phyloP scores from a whole-genome alignment of 2,888 invertebrate genomes.

The Brachyptera risi region DNA sequence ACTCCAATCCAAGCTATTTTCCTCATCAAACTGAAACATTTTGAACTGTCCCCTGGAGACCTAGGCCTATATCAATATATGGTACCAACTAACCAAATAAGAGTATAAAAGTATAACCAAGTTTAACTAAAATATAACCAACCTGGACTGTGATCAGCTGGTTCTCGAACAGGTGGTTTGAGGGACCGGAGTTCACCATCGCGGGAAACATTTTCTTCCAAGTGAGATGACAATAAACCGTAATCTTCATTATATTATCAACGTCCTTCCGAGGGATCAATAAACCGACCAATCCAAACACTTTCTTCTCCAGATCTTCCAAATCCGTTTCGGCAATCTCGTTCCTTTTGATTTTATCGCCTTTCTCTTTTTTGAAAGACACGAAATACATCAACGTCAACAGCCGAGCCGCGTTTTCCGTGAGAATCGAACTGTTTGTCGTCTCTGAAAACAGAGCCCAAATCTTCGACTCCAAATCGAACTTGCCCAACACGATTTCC shows the following conservation, averaged over 20 bases:
- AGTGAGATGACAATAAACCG: conserved; percentile 24
- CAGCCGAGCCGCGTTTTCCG: conserved; percentile 18
- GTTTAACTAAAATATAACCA: no score
- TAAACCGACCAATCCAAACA: conserved; percentile 22
- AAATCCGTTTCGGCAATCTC: conserved; percentile 10
- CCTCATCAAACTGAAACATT: no score
- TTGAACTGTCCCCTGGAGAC: no score
- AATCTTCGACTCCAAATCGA: conserved; percentile 22
- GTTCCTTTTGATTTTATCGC: neutral
- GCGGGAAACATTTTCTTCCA: conserved; percentile 22
- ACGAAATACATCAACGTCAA: conserved; percentile 26
- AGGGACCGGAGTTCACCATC: neutral
- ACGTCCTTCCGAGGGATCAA: conserved; percentile 23
- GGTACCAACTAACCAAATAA: no score
- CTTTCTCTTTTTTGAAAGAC: neutral
- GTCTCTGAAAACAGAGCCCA: conserved; percentile 16
- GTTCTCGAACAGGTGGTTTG: conserved; percentile 25
- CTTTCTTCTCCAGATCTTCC: conserved; percentile 25
- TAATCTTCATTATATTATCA: conserved; percentile 16
- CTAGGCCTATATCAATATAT: no score
- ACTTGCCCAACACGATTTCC: conserved; percentile 9
- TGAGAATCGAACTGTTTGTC: conserved; percentile 3
- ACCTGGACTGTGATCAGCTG: conserved; percentile 29
- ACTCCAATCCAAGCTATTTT: no score
- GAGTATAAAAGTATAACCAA: no score